Evolutionary conservation across 1,140 invertebrate genomes (phyloP).

Genomic region (Euwallacea fornicatus): DNA sequence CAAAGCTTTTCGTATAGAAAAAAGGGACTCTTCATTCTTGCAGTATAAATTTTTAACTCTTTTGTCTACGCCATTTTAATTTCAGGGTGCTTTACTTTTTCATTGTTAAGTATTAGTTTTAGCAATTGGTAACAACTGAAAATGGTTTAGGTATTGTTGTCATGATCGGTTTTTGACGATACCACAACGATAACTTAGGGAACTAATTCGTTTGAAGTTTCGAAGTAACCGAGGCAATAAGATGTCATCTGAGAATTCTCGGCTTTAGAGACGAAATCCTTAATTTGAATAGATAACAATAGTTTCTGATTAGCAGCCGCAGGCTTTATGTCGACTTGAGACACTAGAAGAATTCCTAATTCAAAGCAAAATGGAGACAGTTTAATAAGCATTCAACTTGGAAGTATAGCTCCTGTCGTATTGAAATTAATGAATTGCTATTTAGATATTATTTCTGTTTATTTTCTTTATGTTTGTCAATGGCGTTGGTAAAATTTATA

Average conservation of each 20-base stretch:
- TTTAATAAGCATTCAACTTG: background rate
- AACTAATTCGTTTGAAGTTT: too few species aligned
- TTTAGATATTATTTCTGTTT: background rate
- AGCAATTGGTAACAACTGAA: background rate
- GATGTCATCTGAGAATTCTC: background rate
- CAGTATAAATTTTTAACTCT: slow-evolving; percentile 26
- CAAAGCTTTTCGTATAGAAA: slow-evolving; percentile 30
- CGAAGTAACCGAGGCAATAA: too few species aligned
- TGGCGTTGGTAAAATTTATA: background rate
- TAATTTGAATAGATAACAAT: slow-evolving; percentile 10
- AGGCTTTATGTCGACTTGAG: background rate
- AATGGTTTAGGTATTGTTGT: background rate
- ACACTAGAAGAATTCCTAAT: slow-evolving; percentile 3
- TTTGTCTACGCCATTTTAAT: slow-evolving; percentile 25
- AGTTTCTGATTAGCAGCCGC: slow-evolving; percentile 6
- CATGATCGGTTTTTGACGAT: background rate
- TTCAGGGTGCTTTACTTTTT: slow-evolving; percentile 12
- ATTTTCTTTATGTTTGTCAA: background rate
- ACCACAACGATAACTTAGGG: too few species aligned
- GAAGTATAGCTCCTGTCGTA: background rate
- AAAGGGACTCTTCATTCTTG: slow-evolving; percentile 22
- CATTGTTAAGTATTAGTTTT: slow-evolving; percentile 19
- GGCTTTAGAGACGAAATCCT: background rate
- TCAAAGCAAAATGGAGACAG: background rate
- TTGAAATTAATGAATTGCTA: background rate